Evolutionary conservation across 2,113 vertebrate genomes (phyloP), one percentile per base, ranked within the genome.

Genomic region (Neoarius graeffei): DNA sequence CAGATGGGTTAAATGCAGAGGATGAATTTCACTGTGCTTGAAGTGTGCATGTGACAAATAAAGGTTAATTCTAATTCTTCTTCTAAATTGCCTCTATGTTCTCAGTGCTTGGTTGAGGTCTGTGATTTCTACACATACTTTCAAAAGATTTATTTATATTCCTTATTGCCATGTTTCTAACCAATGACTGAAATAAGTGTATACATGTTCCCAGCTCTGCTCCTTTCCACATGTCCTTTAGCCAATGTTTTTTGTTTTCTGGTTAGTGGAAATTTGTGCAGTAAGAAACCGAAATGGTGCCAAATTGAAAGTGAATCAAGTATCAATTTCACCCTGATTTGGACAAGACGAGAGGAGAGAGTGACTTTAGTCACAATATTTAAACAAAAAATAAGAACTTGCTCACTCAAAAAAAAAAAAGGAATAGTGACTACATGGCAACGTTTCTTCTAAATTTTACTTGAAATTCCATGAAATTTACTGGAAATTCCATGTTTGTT

Each of bases 91-190:
- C 2, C 15, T 59, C 8, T 35, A 7, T 35, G n/a, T 30, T 81
- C 54, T 81, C 76, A 79, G 79, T 59, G 54, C 54, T 59, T 59
- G 15, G 8, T 30, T 27, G 54, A 81, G 19, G 30, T 59, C 79
- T 81, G 79, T 20, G 27, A 57, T 19, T 59, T 81, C 56, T 59
- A 59, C 3, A 6, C 79, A 80, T 80, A n/a, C 25, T 80, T 80
- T 14, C 23, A 79, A 79, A 79, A n/a, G 7, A 80, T 80, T 80
- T 80, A 14, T 57, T 80, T 80, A 80, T 56, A 30, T 35, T 35
- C 14, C 20, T 81, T 81, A 60, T 59, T 35, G 17, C 27, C 57
- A 60, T 81, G 57, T 60, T 60, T 81, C 9, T 35, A 60, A 60
- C 19, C 27, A 81, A 11, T 59, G 56, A 81, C 27, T 56, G 52